Evolutionary conservation across 2,797 vertebrate genomes (phyloP).

Genomic region (Eulemur mongoz): DNA sequence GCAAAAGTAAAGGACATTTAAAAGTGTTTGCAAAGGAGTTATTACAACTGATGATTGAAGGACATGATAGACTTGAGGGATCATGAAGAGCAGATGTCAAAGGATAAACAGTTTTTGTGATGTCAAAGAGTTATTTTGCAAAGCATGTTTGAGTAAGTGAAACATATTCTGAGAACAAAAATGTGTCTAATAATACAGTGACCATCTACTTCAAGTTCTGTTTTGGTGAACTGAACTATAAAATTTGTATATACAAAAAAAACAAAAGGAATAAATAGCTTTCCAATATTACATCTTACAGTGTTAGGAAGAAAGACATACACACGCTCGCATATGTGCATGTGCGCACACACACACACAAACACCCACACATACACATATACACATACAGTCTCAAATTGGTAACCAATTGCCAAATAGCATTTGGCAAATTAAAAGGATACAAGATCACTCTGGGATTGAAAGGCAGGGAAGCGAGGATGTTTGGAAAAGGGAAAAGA

Average conservation of each 20-base stretch:
- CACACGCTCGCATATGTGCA: not conserved
- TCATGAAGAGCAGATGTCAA: not conserved
- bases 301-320: not conserved
- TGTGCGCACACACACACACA: fast-evolving
- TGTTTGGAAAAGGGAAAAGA: not conserved
- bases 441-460: not conserved
- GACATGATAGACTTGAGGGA: not conserved
- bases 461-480: not conserved
- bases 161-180: not conserved
- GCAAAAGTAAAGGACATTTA: not conserved
- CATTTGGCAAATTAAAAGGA: not conserved
- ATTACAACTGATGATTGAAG: not conserved
- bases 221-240: not conserved
- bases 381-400: not conserved
- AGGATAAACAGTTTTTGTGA: not conserved
- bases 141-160: not conserved
- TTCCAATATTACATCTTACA: not conserved
- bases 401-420: not conserved
- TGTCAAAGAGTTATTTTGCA: not conserved
- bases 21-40: not conserved
- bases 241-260: not conserved
- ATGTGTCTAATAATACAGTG: not conserved
- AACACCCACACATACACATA: not conserved
- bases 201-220: not conserved
- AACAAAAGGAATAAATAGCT: not conserved